Evolutionary conservation across 35 echinoderm and acorn worm genomes (phyloP).

Genomic region (Heliocidaris tuberculata): DNA sequence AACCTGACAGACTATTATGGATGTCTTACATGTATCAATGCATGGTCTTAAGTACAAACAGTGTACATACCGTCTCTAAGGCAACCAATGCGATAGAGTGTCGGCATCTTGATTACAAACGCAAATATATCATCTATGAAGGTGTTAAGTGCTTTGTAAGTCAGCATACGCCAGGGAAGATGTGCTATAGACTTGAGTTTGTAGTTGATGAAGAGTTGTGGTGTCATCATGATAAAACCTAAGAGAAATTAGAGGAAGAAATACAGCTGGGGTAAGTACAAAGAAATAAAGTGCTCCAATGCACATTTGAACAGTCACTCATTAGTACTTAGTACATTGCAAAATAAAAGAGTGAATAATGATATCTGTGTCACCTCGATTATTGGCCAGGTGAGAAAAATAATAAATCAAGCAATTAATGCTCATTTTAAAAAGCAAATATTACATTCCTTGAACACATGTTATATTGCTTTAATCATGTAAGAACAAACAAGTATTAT

Average conservation of each 20-base stretch:
- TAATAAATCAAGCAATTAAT: too few relatives aligned
- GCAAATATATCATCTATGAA: constrained; percentile 99
- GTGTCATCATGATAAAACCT: constrained; percentile 99
- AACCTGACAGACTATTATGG: too few relatives aligned
- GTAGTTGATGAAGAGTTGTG: constrained; percentile 99
- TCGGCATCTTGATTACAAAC: constrained; percentile 99
- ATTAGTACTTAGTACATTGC: not conserved
- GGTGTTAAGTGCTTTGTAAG: constrained; percentile 99
- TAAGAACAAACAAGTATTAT: too few relatives aligned
- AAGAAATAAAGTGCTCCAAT: not conserved
- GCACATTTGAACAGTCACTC: not conserved
- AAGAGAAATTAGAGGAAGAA: constrained; percentile 27
- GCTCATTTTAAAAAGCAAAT: too few relatives aligned
- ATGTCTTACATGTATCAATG: too few relatives aligned
- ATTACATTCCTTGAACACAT: too few relatives aligned
- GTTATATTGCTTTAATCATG: too few relatives aligned
- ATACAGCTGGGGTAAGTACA: not conserved
- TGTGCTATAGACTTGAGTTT: constrained; percentile 98
- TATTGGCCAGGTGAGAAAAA: too few relatives aligned
- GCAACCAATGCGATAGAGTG: constrained; percentile 96
- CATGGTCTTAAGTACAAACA: too few relatives aligned
- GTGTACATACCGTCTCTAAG: constrained; percentile 90
- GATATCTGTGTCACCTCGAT: too few relatives aligned
- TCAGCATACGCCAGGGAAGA: constrained; percentile 97
- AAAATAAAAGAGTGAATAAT: not conserved